phyloP scores from a whole-genome alignment of 2,888 invertebrate genomes.

The Cataglyphis cursor region DNA sequence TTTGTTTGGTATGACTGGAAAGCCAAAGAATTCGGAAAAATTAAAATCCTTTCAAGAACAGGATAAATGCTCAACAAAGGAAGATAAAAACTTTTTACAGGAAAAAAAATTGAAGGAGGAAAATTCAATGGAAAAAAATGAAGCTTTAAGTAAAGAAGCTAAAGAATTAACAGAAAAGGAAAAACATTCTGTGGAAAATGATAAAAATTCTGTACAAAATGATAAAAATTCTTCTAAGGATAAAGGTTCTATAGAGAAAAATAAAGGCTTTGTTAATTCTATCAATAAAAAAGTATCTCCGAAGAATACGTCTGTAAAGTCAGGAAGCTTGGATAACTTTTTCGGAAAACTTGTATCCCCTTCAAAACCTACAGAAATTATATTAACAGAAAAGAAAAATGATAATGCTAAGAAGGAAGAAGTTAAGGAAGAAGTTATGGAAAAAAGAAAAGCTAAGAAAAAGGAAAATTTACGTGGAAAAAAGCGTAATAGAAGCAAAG shows the following conservation, averaged over 20 bases:
- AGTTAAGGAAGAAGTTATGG: neutral
- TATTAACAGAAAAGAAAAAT: conserved; percentile 21
- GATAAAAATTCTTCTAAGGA: neutral
- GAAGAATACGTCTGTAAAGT: conserved; percentile 36
- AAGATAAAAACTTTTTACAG: neutral
- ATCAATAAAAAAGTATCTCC: conserved; percentile 26
- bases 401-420: neutral
- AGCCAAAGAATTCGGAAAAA: conserved; percentile 61
- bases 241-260: conserved; percentile 9
- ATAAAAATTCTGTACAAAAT: neutral
- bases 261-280: conserved; percentile 1
- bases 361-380: conserved; percentile 27
- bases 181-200: neutral
- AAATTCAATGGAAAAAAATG: neutral
- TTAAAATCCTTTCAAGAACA: conserved; percentile 10
- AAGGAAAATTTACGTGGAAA: conserved; percentile 70
- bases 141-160: neutral
- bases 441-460: conserved; percentile 50
- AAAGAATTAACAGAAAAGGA: conserved; percentile 15
- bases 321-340: conserved; percentile 52
- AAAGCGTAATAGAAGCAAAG: conserved; percentile 79
- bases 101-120: neutral
- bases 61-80: neutral
- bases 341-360: conserved; percentile 40
- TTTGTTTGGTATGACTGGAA: conserved; percentile 78